phyloP scores from a whole-genome alignment of 1,140 invertebrate genomes.

The Tribolium madens region DNA sequence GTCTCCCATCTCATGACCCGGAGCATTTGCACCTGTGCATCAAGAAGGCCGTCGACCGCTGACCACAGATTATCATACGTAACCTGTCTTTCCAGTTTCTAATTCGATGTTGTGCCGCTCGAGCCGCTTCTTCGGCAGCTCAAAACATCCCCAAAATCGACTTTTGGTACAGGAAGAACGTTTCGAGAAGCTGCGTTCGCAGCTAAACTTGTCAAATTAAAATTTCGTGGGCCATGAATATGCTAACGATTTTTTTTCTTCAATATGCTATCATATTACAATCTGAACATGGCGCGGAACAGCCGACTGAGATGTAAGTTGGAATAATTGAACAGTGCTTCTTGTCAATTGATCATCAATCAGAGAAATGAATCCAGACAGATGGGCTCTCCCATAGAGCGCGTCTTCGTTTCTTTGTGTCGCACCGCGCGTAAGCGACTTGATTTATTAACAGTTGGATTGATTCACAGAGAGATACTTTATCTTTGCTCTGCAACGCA shows the following conservation, averaged over 20 bases:
- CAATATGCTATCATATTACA: constrained; percentile 1
- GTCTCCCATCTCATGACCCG: constrained; percentile 47
- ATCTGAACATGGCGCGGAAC: constrained; percentile 30
- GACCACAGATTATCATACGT: constrained; percentile 63
- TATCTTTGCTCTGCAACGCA: neutral
- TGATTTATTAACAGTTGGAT: constrained; percentile 53
- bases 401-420: constrained; percentile 50
- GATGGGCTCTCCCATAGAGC: constrained; percentile 57
- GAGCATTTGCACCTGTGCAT: constrained; percentile 63
- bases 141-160: neutral
- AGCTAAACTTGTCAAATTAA: constrained; percentile 21
- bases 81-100: constrained; percentile 64
- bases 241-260: constrained; percentile 25
- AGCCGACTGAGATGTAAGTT: constrained; percentile 44
- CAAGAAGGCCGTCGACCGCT: constrained; percentile 58
- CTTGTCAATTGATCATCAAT: constrained; percentile 60
- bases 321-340: constrained; percentile 57
- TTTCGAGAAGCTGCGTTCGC: neutral
- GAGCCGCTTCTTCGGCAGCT: constrained; percentile 19
- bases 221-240: constrained; percentile 22
- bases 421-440: constrained; percentile 45
- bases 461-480: constrained; percentile 42
- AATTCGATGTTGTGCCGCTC: constrained; percentile 52
- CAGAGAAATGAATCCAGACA: constrained; percentile 58
- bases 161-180: neutral